Evolutionary conservation across 2,888 invertebrate genomes (phyloP).

Genomic region (Acanthococcus lagerstroemiae): DNA sequence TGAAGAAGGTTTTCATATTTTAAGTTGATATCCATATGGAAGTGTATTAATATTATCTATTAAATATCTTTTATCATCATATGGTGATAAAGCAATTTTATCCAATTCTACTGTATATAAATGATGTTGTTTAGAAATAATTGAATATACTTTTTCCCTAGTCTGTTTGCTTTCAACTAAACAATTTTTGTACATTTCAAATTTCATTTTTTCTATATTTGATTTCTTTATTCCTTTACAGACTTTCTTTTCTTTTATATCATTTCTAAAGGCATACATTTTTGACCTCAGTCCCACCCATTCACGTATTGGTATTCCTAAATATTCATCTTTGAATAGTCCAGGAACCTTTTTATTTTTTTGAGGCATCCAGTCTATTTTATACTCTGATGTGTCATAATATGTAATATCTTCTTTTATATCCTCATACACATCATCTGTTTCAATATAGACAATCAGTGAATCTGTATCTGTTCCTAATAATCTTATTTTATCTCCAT

Average conservation of each 20-base stretch:
- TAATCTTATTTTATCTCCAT: constrained; percentile 7
- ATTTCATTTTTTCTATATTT: constrained; percentile 20
- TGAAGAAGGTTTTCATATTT: not conserved
- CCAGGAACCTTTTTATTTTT: constrained; percentile 5
- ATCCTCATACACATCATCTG: constrained; percentile 9
- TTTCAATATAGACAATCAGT: constrained; percentile 9
- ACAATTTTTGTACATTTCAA: constrained; percentile 6
- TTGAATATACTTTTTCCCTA: constrained; percentile 8
- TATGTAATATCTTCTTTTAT: constrained; percentile 10
- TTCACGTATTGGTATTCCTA: constrained; percentile 8
- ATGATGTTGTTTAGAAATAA: constrained; percentile 11
- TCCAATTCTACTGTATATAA: constrained; percentile 9
- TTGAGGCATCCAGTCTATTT: constrained; percentile 15
- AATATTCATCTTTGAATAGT: constrained; percentile 15
- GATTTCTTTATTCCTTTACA: constrained; percentile 16
- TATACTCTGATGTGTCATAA: constrained; percentile 10
- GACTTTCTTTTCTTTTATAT: constrained; percentile 13
- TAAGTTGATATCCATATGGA: constrained; percentile 12
- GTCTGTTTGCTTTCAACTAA: constrained; percentile 1
- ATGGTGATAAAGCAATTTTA: constrained; percentile 6
- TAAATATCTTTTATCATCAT: constrained; percentile 13
- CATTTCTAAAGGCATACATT: constrained; percentile 12
- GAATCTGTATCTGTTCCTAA: constrained; percentile 16
- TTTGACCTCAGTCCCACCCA: constrained; percentile 1
- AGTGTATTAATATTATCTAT: constrained; percentile 2